Evolutionary conservation across 2,113 vertebrate species (phyloP).

Genomic region (Azemiops feae): DNA sequence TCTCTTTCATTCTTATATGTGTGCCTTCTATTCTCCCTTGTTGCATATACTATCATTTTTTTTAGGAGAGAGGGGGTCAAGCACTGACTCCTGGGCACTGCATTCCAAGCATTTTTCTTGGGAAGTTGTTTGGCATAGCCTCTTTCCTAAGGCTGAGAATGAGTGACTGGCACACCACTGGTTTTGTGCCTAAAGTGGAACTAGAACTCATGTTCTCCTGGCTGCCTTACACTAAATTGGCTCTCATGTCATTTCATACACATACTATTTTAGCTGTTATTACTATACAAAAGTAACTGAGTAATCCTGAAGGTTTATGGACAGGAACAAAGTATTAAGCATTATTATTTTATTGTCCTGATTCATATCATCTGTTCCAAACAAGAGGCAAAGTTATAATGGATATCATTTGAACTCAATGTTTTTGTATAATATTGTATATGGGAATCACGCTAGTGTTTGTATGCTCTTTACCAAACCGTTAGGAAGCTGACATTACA

Average conservation of each 20-base stretch:
- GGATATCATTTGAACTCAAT: not conserved
- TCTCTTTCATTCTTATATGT: not conserved
- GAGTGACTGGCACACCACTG: not conserved
- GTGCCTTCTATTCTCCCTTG: not conserved
- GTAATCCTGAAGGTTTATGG: not conserved
- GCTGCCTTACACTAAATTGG: not conserved
- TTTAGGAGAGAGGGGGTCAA: too few relatives aligned
- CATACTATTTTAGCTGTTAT: not conserved
- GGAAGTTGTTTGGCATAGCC: not conserved
- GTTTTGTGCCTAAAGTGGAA: not conserved
- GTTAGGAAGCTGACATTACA: constrained; percentile 19
- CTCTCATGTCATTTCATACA: not conserved
- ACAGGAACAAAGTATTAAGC: not conserved
- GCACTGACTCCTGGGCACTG: not conserved
- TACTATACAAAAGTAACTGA: not conserved
- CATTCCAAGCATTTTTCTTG: too few relatives aligned
- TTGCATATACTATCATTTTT: not conserved
- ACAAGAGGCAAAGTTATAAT: not conserved
- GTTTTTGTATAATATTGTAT: constrained; percentile 23
- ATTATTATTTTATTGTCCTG: not conserved
- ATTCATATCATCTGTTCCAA: not conserved
- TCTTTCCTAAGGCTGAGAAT: too few relatives aligned
- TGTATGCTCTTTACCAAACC: not conserved
- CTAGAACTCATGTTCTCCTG: not conserved
- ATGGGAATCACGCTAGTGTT: constrained; percentile 1